Evolutionary conservation across 2,797 vertebrate species (phyloP), one percentile per base, ranked within the genome.

Genomic region (Peromyscus eremicus): DNA sequence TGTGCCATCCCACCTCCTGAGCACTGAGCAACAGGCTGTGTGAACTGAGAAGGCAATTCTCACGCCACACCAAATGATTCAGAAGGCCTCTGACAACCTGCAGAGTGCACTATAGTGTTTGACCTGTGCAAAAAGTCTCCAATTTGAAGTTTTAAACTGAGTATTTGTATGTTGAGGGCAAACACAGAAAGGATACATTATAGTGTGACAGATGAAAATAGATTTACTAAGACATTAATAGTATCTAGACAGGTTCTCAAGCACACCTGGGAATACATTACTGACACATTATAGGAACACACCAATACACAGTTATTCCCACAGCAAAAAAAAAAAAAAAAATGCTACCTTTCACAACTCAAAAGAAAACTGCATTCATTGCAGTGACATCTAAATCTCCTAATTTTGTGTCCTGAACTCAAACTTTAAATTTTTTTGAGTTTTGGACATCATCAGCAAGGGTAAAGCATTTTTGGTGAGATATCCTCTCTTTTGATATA

Each of bases 201-300:
- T 94, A 94, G 92, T 96, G 87, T 96, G 90, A 97, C 95, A 97
- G 83, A 95, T 83, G 89, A 83, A 93, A 96, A 94, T 95, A 55
- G 95, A 94, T 97, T 96, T 96, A 95, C 94, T 91, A 91, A 97
- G 94, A 96, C 84, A 96, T 68, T 98, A 97, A 98, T 96, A 98
- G 90, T 91, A 97, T 92, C 86, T 75, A 96, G 94, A 97, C 90
- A 97, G 92, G 90, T 97, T 96, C 94, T 93, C 94, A 97, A 96
- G 96, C 96, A 94, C 96, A 96, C 92, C 70, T 95, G 97, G 96
- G 97, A 98, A 95, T 97, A 97, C 55, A 94, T 96, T 97, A 96
- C 97, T 95, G 97, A 96, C 95, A 97, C 85, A 89, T 96, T 94
- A 97, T 76, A 92, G 89, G 77, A 96, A 97, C 73, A 96, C 25